Base-by-base conservation (phyloP, 92 coral and sea anemone genomes). In the Isaurus tuberculatus region DNA sequence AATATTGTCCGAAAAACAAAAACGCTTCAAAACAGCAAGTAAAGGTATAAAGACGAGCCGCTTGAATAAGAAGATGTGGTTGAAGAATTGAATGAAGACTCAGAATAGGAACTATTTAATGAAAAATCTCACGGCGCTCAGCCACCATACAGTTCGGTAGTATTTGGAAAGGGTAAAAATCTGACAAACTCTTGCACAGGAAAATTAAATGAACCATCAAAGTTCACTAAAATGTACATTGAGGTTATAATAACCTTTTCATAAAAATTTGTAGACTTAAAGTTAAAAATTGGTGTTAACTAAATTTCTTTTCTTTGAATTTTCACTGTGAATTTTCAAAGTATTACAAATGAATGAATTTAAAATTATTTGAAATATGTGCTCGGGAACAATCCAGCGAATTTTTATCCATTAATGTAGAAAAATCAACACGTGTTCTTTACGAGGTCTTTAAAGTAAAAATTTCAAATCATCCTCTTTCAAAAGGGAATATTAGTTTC, bases 1-100 rank as follows among this genome's bases (percentile, higher is more conserved):
- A 97, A 88, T 97, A 97, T 88, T 97, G 99, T 77, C 99, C 98
- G 19, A 91, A 95, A 83, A 97, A 97, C 92, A 97, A 97, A 83
- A 94, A 86, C 82, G 89, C 91, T 16, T 70, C 87, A 57, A 94
- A 94, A 57, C 90, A 78, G 89, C 89, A 67, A 34, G 34, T 70
- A 58, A 77, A 77, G 51, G 55, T 65, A 26, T 77, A 58, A 34
- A 36, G 51, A 34, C 65, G 3, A 17, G 29, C 81, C 32, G 8
- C 19, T 60, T n/a, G 70, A 77, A 40, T 27, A 22, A 16, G 3
- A 20, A 55, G 9, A 26, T 40, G 31, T 25, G 33, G 81, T 51
- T 16, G 58, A 11, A 77, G 15, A 13, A 48, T 65, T 55, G 25
- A 23, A 37, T n/a, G 7, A 77, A 77, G 69, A 26, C 1, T 77